Base-by-base conservation (phyloP, 2,113 vertebrate genomes). In the Ploceus nigricollis region DNA sequence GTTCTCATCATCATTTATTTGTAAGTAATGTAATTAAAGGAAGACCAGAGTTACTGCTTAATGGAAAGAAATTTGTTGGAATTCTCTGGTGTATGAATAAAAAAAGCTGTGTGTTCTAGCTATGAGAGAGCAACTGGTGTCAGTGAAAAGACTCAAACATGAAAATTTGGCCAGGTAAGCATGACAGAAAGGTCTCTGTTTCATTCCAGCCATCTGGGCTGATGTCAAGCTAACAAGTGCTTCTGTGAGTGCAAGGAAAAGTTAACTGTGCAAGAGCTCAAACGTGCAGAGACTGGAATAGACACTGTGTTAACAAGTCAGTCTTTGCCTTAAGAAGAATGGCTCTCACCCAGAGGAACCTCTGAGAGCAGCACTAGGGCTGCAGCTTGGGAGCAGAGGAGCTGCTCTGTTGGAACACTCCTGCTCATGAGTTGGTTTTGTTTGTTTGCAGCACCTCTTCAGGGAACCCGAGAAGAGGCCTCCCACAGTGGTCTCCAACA, bases 391-490 rank as follows among this genome's bases (percentile, higher is more conserved):
- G 48, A 80, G 50, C 64, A 3, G 7, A 48, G 58, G 53, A 58
- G n/a, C 56, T 75, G n/a, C 39, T 56, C 40, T 87, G 63, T 28
- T 87, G 80, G 82, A 92, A 22, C 23, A 19, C 28, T 87, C 2
- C 53, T 69, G 6, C 68, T 94, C 48, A 95, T 0, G 6, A 54
- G 51, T 7, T 78, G 64, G 10, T 48, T 71, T 97, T 83, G 71
- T 93, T 90, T 88, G 61, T 89, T 78, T 95, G 85, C 97, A 99
- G 99, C 99, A 99, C 91, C 98, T 99, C 95, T 99, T 99, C 97
- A 98, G 99, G 20, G 99, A 99, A 86, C 99, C 99, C 31, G 99
- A 99, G 98, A 99, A 99, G 98, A 99, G 99, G 94, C 99, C 99
- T 58, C 98, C 99, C 69, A 99, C 98, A 0, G 98, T 99, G 90